Conservation (phyloP, 2,888 invertebrate genomes). For the Amblyteles armatorius region DNA sequence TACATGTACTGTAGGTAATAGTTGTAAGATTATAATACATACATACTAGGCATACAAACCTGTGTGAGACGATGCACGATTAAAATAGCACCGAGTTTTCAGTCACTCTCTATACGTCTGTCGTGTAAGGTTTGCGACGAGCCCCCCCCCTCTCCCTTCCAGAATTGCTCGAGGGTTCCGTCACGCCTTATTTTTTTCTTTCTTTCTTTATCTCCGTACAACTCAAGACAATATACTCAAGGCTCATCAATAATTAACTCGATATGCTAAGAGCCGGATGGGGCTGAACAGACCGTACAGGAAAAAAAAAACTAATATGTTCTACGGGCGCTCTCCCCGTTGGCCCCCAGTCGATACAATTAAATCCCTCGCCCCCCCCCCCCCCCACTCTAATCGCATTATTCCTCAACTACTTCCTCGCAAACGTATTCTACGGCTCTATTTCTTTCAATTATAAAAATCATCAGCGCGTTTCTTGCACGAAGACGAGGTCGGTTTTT, state of each 20-base stretch:
- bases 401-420: conserved; percentile 45
- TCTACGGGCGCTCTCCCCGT: conserved; percentile 64
- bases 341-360: conserved; percentile 67
- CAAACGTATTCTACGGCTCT: conserved; percentile 47
- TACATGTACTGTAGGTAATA: conserved; percentile 77
- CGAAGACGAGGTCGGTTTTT: not conserved
- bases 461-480: conserved; percentile 12
- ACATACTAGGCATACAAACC: conserved; percentile 82
- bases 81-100: conserved; percentile 82
- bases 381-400: conserved; percentile 37
- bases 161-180: not conserved
- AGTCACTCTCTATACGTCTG: conserved; percentile 78
- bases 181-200: conserved; percentile 27
- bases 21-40: conserved; percentile 84
- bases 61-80: conserved; percentile 80
- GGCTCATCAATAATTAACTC: conserved; percentile 63
- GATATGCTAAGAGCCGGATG: conserved; percentile 67
- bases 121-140: conserved; percentile 55
- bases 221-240: conserved; percentile 32
- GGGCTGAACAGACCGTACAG: conserved; percentile 66
- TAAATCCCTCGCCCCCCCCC: conserved; percentile 35
- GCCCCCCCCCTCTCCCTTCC: not conserved
- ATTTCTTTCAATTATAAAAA: conserved; percentile 63
- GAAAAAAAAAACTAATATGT: conserved; percentile 44
- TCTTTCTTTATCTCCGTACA: conserved; percentile 47